A percentile compares a stretch with the other conserved stretches of the same genome.
These are phyloP conservation scores for Phaenicophaeus curvirostris DNA, from an alignment of 2,797 vertebrate species.

Conservation along the genomic window DNA sequence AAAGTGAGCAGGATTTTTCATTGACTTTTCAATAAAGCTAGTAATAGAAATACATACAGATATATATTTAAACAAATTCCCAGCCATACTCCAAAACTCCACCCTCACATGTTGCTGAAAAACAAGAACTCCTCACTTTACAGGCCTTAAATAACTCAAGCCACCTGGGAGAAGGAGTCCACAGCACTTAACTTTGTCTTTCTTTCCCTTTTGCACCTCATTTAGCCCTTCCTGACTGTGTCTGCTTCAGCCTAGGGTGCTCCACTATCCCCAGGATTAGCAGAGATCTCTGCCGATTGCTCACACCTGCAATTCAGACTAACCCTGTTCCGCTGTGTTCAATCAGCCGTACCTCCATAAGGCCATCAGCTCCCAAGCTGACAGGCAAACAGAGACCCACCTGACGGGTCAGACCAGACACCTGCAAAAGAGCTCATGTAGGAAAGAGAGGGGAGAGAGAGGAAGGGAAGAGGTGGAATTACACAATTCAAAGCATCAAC, in stretches of 20 bases:
- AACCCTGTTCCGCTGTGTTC: slow-evolving; percentile 83
- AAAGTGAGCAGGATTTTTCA: neutral
- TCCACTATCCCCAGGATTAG: slow-evolving; percentile 86
- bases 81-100: neutral
- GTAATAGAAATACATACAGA: neutral
- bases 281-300: slow-evolving; percentile 86
- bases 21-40: neutral
- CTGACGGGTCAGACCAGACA: slow-evolving; percentile 83
- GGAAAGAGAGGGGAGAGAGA: slow-evolving; percentile 1
- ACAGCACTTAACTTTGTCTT: neutral
- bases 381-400: slow-evolving; percentile 89
- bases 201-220: slow-evolving; percentile 5
- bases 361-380: slow-evolving; percentile 85
- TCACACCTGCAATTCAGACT: slow-evolving; percentile 87
- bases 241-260: slow-evolving; percentile 61
- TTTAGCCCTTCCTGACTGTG: slow-evolving; percentile 41
- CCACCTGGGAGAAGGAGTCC: slow-evolving; percentile 26
- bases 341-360: slow-evolving; percentile 88
- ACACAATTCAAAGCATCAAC: slow-evolving; percentile 46
- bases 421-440: slow-evolving; percentile 65
- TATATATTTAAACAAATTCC: neutral
- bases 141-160: neutral
- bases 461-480: slow-evolving; percentile 59
- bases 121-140: neutral
- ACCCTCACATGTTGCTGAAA: fast-evolving